Evolutionary conservation across 2,888 invertebrate genomes (phyloP).

Genomic region (Thymelicus sylvestris): DNA sequence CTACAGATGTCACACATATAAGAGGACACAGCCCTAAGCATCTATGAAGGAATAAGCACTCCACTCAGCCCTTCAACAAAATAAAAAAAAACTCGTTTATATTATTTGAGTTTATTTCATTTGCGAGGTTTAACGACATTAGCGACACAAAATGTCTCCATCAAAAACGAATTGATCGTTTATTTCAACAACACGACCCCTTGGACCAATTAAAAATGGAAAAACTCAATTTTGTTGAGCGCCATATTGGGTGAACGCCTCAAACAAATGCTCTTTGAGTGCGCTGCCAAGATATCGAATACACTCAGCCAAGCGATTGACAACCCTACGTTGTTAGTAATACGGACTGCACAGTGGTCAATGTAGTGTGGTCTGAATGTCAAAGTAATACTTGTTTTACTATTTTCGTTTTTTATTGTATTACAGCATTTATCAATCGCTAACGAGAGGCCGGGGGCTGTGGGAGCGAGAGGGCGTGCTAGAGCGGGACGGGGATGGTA

Average conservation of each 20-base stretch:
- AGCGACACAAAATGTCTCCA: constrained; percentile 46
- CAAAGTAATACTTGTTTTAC: constrained; percentile 71
- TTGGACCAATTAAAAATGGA: constrained; percentile 76
- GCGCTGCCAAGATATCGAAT: constrained; percentile 9
- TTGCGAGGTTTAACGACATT: constrained; percentile 43
- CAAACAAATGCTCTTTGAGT: constrained; percentile 72
- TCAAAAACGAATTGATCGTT: constrained; percentile 45
- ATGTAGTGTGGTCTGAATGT: constrained; percentile 48
- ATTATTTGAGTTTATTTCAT: constrained; percentile 35
- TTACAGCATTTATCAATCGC: constrained; percentile 74
- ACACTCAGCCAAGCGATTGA: constrained; percentile 39
- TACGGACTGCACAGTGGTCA: constrained; percentile 41
- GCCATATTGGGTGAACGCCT: constrained; percentile 81
- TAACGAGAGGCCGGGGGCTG: constrained; percentile 77
- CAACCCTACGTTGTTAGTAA: constrained; percentile 38
- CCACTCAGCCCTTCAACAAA: constrained; percentile 7
- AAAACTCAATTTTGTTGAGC: constrained; percentile 74
- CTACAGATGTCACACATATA: no score
- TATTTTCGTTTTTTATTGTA: constrained; percentile 76
- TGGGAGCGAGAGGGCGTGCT: constrained; percentile 52
- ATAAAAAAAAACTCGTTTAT: constrained; percentile 39
- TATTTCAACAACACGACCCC: constrained; percentile 44
- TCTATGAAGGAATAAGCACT: no score
- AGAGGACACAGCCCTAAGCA: no score
- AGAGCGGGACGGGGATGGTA: constrained; percentile 50